These are phyloP conservation scores for Kryptopterus vitreolus DNA, from an alignment of 2,797 vertebrate genomes.

Conservation along the genomic window DNA sequence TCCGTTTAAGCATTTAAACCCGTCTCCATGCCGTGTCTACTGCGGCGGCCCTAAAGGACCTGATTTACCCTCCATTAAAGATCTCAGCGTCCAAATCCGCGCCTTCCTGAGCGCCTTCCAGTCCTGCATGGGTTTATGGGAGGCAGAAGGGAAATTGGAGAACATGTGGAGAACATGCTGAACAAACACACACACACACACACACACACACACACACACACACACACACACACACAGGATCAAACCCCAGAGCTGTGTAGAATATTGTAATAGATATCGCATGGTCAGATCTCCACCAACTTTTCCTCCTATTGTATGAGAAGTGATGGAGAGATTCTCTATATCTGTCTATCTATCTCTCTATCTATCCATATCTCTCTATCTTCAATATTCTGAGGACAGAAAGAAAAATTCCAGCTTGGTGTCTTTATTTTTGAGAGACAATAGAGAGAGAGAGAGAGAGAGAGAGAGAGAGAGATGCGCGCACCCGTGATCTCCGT, in stretches of 20 bases:
- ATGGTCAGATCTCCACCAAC: no score
- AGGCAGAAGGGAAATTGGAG: not conserved
- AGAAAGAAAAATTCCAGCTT: not conserved
- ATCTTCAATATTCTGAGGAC: no score
- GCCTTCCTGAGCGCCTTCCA: not conserved
- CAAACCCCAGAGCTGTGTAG: not conserved
- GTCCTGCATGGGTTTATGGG: not conserved
- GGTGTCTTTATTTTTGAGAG: not conserved
- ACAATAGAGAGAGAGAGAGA: conserved; percentile 15
- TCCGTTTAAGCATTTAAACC: not conserved
- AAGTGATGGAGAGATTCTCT: no score
- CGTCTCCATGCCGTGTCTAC: no score
- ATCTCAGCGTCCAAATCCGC: no score
- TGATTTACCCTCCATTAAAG: no score
- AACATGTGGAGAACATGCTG: not conserved
- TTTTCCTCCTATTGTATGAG: no score
- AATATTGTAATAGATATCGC: no score
- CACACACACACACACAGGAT: not conserved
- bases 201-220: no score
- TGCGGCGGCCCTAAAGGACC: no score
- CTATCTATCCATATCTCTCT: no score
- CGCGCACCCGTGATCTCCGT: conserved; percentile 3
- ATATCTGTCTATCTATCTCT: no score
- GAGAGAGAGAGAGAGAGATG: not conserved
- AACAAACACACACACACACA: not conserved